Evolutionary conservation across 2,113 vertebrate species (phyloP), one percentile per base, ranked within the genome.

Genomic region (Clarias gariepinus): DNA sequence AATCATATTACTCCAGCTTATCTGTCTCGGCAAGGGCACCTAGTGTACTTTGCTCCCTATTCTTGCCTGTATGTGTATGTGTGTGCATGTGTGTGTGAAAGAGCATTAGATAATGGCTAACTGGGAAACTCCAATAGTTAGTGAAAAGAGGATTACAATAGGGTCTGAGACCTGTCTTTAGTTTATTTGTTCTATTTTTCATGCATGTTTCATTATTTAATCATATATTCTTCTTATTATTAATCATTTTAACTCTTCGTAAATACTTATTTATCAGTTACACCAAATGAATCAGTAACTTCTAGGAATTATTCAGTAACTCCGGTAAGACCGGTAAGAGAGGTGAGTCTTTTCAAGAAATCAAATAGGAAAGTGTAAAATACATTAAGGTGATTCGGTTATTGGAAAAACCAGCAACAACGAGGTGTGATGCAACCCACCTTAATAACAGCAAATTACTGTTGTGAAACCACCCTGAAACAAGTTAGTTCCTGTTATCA

Each of bases 11-110:
- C 89, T 83, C 87, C 84, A 81, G 91, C 90, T 93, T 93, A 93
- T 93, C 93, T 92, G 92, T 92, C 89, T 93, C 36, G 85, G 89
- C 92, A 93, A 94, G 92, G 92, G 92, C 92, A 93, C 88, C 91
- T 87, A 90, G 89, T 92, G 91, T 92, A 89, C 91, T 91, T 90
- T 92, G 92, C 89, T 89, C 91, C 64, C 61, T 57, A 81, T 81
- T 81, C 78, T 81, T 57, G 66, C 71, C 81, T 66, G 23, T 85
- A 60, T 82, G 10, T 68, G 84, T 88, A 73, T 86, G 86, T 83
- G 83, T 76, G 76, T 66, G 74, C 71, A 60, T 71, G 85, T 58
- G 41, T 19, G 58, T 36, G 18, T 28, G 85, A 89, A 73, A 83
- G 82, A 83, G 64, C 61, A 52, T 86, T 4, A 82, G 81, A 82